Evolutionary conservation across 2,797 vertebrate genomes (phyloP).

Genomic region (Tarsius wallacei): DNA sequence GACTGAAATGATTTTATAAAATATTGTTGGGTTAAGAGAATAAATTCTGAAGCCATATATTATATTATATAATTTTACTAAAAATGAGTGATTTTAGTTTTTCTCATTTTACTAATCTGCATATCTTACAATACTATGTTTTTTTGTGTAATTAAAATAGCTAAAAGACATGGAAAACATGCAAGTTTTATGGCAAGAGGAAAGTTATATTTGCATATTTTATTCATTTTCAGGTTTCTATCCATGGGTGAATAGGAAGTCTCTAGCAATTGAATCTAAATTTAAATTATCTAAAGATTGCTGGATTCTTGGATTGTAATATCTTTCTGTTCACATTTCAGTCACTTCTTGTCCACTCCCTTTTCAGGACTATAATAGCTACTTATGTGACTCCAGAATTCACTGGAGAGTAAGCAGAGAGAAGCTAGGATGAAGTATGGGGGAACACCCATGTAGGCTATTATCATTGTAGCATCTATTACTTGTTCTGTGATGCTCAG

Average conservation of each 20-base stretch:
- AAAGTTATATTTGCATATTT: neutral
- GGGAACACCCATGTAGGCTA: accelerated
- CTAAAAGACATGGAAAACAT: neutral
- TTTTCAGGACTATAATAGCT: neutral
- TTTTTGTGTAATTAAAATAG: neutral
- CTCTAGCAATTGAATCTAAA: neutral
- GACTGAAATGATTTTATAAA: neutral
- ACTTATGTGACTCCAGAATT: neutral
- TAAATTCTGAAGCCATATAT: neutral
- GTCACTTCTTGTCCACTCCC: neutral
- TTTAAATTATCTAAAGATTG: neutral
- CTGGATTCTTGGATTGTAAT: neutral
- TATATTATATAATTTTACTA: neutral
- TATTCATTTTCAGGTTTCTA: neutral
- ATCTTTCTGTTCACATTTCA: neutral
- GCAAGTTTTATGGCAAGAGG: neutral
- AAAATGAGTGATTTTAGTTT: neutral
- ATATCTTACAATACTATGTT: neutral
- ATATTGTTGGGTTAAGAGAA: neutral
- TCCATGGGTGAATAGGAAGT: neutral
- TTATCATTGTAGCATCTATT: neutral
- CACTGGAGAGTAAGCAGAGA: neutral
- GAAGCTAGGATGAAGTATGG: neutral
- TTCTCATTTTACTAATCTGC: neutral
- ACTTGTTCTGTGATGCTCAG: neutral